A percentile compares a stretch with the other conserved stretches of the same genome.
These are phyloP conservation scores for Vulpes ferrilata DNA, from an alignment of 2,113 vertebrate genomes.

Conservation along the genomic window DNA sequence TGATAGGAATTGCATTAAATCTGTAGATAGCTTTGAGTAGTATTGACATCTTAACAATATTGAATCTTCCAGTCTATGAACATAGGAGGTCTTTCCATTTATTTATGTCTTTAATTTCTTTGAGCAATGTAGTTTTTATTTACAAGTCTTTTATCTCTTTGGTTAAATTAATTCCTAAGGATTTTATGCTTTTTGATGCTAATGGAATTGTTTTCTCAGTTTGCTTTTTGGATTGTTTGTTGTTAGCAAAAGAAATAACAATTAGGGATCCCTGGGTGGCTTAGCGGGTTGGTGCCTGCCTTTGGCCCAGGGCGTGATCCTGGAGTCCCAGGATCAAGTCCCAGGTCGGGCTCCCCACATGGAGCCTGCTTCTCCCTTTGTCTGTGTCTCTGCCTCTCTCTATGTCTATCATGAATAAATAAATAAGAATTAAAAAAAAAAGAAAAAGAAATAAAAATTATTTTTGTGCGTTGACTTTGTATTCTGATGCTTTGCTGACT, in stretches of 20 bases:
- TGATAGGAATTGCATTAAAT: constrained; percentile 3
- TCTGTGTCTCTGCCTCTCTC: too few relatives aligned
- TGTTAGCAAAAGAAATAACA: background rate
- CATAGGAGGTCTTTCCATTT: background rate
- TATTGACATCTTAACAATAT: background rate
- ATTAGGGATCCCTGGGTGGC: background rate
- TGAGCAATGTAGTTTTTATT: background rate
- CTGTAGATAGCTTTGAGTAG: background rate
- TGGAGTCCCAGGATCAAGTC: too few relatives aligned
- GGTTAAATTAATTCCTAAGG: background rate
- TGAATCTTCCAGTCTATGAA: background rate
- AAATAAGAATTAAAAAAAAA: too few relatives aligned
- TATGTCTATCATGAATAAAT: too few relatives aligned
- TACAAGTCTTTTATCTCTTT: background rate
- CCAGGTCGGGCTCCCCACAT: too few relatives aligned
- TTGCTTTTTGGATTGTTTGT: constrained; percentile 15
- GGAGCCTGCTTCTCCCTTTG: too few relatives aligned
- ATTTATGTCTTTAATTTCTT: constrained; percentile 24
- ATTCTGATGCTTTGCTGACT: background rate
- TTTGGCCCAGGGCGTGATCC: too few relatives aligned
- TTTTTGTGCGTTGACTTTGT: background rate
- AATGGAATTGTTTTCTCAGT: background rate
- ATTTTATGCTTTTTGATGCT: constrained; percentile 20
- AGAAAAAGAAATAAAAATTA: background rate
- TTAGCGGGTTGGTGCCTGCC: too few relatives aligned